Evolutionary conservation across 2,113 vertebrate species (phyloP).

Genomic region (Tonatia bakeri): DNA sequence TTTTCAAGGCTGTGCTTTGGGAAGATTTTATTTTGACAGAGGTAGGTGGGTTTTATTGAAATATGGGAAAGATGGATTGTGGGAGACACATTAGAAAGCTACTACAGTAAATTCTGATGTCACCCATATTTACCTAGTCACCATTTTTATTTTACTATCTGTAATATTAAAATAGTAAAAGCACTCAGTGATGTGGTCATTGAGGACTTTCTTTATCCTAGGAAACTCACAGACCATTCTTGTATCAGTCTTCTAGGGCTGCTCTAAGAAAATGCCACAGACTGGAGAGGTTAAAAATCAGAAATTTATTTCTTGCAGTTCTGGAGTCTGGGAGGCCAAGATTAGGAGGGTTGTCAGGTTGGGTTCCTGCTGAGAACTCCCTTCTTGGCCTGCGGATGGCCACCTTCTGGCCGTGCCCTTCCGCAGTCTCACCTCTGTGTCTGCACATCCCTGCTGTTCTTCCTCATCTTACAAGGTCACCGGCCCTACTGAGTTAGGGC

Average conservation of each 20-base stretch:
- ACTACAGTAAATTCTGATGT: background rate
- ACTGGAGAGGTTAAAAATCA: background rate
- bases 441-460: fast-evolving
- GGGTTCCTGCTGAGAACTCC: background rate
- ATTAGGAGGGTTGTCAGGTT: too few relatives aligned
- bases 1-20: background rate
- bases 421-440: background rate
- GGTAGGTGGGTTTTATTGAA: background rate
- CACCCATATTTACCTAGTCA: background rate
- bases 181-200: background rate
- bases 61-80: background rate
- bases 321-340: background rate
- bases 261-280: background rate
- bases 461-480: background rate
- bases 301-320: background rate
- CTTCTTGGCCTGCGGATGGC: background rate
- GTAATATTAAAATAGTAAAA: background rate
- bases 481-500: background rate
- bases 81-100: background rate
- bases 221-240: background rate
- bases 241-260: background rate
- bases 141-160: background rate
- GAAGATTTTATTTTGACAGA: background rate
- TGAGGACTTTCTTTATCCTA: background rate
- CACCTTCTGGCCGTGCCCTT: background rate